A percentile compares a stretch with the other conserved stretches of the same genome.
Evolutionary conservation across 2,888 invertebrate species (phyloP).

Genomic region (Eilema griseolum): DNA sequence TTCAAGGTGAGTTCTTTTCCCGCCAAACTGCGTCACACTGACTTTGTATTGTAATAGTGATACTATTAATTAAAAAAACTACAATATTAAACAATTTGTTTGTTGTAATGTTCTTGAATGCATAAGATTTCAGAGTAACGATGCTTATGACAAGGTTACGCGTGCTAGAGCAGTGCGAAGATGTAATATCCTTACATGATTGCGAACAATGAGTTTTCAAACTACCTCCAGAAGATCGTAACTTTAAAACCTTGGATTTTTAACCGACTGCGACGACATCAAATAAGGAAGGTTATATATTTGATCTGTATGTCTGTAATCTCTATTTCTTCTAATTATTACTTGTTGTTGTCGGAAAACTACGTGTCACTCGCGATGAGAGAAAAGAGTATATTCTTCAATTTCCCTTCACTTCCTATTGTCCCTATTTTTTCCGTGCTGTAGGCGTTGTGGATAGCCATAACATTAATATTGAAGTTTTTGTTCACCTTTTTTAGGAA

Average conservation of each 20-base stretch:
- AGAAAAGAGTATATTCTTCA: too few relatives aligned
- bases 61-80: slow-evolving; percentile 60
- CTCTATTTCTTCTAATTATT: neutral
- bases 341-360: too few relatives aligned
- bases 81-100: slow-evolving; percentile 50
- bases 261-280: neutral
- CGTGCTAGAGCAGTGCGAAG: neutral
- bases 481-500: too few relatives aligned
- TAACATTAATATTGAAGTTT: too few relatives aligned
- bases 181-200: neutral
- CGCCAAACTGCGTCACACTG: slow-evolving; percentile 76
- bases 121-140: slow-evolving; percentile 30
- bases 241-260: neutral
- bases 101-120: slow-evolving; percentile 43
- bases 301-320: neutral
- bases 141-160: slow-evolving; percentile 21
- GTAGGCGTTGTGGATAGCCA: too few relatives aligned
- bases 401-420: too few relatives aligned
- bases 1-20: slow-evolving; percentile 82
- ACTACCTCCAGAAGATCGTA: neutral
- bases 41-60: slow-evolving; percentile 70
- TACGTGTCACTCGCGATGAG: too few relatives aligned
- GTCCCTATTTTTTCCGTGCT: too few relatives aligned
- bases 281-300: neutral
- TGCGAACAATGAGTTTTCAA: neutral